Evolutionary conservation across 2,888 invertebrate species (phyloP), one percentile per base, ranked within the genome.

Genomic region (Volucella zonaria): DNA sequence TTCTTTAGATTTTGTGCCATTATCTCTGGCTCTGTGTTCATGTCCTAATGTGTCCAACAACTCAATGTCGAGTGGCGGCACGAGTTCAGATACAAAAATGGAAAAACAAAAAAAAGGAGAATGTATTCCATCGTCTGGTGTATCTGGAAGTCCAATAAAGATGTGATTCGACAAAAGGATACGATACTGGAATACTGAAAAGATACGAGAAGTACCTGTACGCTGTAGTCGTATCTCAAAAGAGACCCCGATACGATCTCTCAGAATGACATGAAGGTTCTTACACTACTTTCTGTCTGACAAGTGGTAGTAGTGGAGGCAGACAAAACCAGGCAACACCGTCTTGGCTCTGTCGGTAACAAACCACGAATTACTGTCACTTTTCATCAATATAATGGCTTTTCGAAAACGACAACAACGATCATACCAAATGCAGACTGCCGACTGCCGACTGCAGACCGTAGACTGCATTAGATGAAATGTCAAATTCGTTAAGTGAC

Each of bases 331-430:
- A 15, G 42, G 58, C 47, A 74, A 71, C 54, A 59, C 61, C 59
- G 49, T 74, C 51, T 73, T 62, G 82, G 66, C 82, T 67, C 54
- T 31, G 31, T 31, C 6, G 40, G 56, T 62, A 78, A 80, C 74
- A 86, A 87, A 80, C 80, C 74, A 62, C 77, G 87, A 87, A 88
- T 88, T 88, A 88, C 87, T 88, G 88, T 87, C 87, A 87, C 82
- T 88, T 87, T 87, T 82, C 76, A 81, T 77, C 81, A 68, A 45
- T 77, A 61, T 85, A 85, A 85, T 85, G 85, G 85, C 62, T 58
- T 76, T 85, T 40, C n/a, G 56, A 52, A 68, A 62, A 59, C 58
- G 31, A 31, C 31, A 31, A 31, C 31, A 31, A 31, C 31, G 6
- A 31, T 31, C 31, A 31, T 31, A 31, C 31, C 4, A 68, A 12